Conservation (phyloP, 2,113 vertebrate species). For the Osmerus mordax region DNA sequence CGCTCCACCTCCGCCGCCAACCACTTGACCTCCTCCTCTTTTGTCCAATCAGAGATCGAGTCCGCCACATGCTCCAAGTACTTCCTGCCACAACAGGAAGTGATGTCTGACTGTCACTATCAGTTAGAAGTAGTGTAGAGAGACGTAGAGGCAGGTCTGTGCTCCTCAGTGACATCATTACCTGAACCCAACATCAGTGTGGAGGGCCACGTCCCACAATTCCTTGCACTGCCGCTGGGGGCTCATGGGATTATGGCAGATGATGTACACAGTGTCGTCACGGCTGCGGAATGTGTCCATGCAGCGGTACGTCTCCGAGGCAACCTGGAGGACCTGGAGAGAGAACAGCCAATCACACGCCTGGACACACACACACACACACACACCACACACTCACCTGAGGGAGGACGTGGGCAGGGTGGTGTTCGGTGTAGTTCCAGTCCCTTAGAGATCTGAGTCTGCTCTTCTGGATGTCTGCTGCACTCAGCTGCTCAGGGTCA, state of each 20-base stretch:
- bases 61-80: constrained; percentile 84
- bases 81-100: constrained; percentile 60
- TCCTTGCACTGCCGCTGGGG: constrained; percentile 66
- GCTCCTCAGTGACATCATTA: constrained; percentile 42
- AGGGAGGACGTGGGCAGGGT: constrained; percentile 71
- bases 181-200: constrained; percentile 91
- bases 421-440: constrained; percentile 83
- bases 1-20: constrained; percentile 72
- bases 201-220: constrained; percentile 78
- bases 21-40: constrained; percentile 77
- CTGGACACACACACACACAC: not conserved
- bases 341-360: not conserved
- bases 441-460: constrained; percentile 76
- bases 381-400: constrained; percentile 73
- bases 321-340: constrained; percentile 78
- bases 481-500: not conserved
- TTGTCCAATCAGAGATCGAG: constrained; percentile 78
- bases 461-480: constrained; percentile 71
- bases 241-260: constrained; percentile 89
- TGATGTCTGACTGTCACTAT: not conserved
- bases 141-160: not conserved
- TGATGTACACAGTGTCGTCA: constrained; percentile 78
- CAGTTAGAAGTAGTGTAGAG: not conserved
- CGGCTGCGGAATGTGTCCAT: constrained; percentile 79
- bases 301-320: constrained; percentile 75